Evolutionary conservation across 2,797 vertebrate species (phyloP).

Genomic region (Channallabes apus): DNA sequence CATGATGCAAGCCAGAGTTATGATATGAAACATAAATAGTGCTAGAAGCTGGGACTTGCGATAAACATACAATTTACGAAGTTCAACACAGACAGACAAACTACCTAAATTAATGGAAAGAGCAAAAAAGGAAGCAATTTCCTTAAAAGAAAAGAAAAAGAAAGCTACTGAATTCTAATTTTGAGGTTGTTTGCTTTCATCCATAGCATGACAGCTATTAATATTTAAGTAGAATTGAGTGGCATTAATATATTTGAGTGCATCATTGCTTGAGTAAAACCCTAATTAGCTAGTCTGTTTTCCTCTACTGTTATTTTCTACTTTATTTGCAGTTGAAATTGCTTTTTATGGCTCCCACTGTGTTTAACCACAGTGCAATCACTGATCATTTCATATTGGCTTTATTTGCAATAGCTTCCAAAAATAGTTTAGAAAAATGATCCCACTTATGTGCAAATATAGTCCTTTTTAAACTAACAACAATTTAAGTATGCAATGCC

Average conservation of each 20-base stretch:
- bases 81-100: constrained; percentile 35
- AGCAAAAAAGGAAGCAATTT: not conserved
- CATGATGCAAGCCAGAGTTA: constrained; percentile 49
- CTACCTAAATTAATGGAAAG: not conserved
- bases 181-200: not conserved
- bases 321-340: not conserved
- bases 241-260: not conserved
- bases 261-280: not conserved
- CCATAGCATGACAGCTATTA: not conserved
- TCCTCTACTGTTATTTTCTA: not conserved
- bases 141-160: not conserved
- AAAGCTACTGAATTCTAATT: not conserved
- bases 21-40: constrained; percentile 47
- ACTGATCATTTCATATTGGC: constrained; percentile 4
- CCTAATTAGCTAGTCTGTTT: not conserved
- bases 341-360: not conserved
- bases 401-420: not conserved
- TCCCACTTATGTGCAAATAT: not conserved
- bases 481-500: not conserved
- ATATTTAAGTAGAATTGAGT: not conserved
- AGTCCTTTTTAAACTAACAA: not conserved
- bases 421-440: not conserved
- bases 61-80: constrained; percentile 30
- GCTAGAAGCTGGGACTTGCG: constrained; percentile 34
- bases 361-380: constrained; percentile 9